Base-by-base conservation (phyloP, 2,797 vertebrate species). In the Microctenopoma lineatum region DNA sequence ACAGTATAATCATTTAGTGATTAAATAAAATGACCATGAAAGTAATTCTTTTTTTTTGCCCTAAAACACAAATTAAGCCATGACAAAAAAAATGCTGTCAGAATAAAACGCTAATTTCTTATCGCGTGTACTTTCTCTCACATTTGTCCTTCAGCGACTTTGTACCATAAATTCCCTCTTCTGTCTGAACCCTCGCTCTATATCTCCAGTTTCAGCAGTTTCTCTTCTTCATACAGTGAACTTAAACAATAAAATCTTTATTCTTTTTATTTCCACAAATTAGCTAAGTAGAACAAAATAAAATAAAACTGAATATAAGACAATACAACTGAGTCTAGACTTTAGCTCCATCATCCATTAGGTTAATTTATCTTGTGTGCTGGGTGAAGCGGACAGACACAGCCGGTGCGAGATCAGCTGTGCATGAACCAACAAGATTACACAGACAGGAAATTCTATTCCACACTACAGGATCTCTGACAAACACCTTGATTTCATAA, bases 341-440 rank as follows among this genome's bases (percentile, higher is more conserved):
- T 51, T 60, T 26, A 48, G 55, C 38, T 44, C 26, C 13, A 14
- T 54, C 58, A 66, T 41, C 44, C 32, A 47, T 61, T 63, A 48
- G 48, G 59, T 50, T 27, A 51, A 57, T 58, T 76, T 66, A 51
- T 53, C 59, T 51, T 2, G 52, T 51, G 50, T 63, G 25, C 74
- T 26, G 12, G 15, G 46, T 59, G 53, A 62, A 62, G 68, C 32
- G 16, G 29, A 41, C 50, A 18, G 26, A 45, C 62, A 32, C 29
- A 32, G 5, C 5, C 5, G 5, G 41, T 16, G 18, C 12, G n/a
- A 69, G 36, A 32, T 21, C 53, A 72, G 48, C 25, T 11, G 39
- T 29, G 70, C 48, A 67, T 67, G 73, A 61, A 70, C 38, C 67
- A 71, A 75, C 60, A 69, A 74, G 77, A 79, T 85, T 77, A 74